Base-by-base conservation (phyloP, 2,888 invertebrate species). In the Camptogramma bilineatum region DNA sequence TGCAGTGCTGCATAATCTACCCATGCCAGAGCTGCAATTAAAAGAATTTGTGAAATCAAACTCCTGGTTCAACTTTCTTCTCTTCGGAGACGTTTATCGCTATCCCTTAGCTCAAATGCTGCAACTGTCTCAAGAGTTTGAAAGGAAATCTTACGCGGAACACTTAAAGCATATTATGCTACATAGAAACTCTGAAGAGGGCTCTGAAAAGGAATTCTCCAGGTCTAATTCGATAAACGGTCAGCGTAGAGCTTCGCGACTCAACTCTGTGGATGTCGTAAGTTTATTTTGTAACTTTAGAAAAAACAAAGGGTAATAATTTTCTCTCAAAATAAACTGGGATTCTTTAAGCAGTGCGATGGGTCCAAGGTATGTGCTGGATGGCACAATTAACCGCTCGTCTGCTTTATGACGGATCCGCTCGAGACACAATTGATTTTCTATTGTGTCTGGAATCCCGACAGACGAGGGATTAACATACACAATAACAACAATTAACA, bases 51-150 rank as follows among this genome's bases (percentile, higher is more conserved):
- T 96, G 0, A 84, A 83, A 17, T 82, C 87, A 0, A 94, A 96
- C 80, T 91, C 94, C 56, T 97, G 97, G 96, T 94, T 96, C 78
- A 94, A 95, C 54, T 95, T 97, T 76, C 80, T 96, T 13, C 84
- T 96, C 19, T 94, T 95, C 44, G 94, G 95, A 0, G 96, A 97
- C 73, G 94, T 96, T 28, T 96, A 95, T 73, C 94, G 95, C 62
- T 96, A 96, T 79, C 95, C 97, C 0, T 76, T 95, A 17, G 86
- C 91, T 10, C 94, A 95, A 85, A 94, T 95, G 80, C 78, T 94
- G 69, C 93, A 94, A 61, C 76, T 94, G 17, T 88, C 94, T 0
- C 94, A 94, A 66, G 86, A 94, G 54, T 95, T 96, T 74, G 91
- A 93, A 68, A 94, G 93, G 64, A 83, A 87, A 52, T 91, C 92